Percentiles rank a stretch among this genome's conserved stretches.
Conservation (phyloP, 1,140 invertebrate genomes). For the Manduca sexta region DNA sequence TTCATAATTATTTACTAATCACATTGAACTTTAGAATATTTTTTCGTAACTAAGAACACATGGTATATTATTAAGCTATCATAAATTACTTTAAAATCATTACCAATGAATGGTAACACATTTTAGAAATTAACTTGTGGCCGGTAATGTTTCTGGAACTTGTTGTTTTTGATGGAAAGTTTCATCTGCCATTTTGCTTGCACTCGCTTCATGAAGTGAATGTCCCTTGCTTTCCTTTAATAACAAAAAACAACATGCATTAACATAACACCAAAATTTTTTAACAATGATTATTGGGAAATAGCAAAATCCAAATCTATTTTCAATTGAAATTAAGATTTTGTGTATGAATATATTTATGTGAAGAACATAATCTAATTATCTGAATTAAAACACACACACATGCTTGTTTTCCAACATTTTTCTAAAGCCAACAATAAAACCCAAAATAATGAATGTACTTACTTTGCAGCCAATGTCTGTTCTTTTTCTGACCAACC, state of each 20-base stretch:
- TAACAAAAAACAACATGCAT: slow-evolving; percentile 7
- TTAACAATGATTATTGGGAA: too few relatives aligned
- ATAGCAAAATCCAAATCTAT: too few relatives aligned
- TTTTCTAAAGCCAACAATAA: too few relatives aligned
- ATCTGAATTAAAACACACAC: not conserved
- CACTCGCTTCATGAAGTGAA: slow-evolving; percentile 88
- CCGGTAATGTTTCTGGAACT: slow-evolving; percentile 88
- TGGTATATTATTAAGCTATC: too few relatives aligned
- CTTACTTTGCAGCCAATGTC: slow-evolving; percentile 75
- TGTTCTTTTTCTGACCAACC: slow-evolving; percentile 88
- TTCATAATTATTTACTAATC: too few relatives aligned
- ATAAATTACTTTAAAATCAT: not conserved
- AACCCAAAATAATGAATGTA: slow-evolving; percentile 2
- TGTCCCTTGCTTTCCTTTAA: slow-evolving; percentile 86
- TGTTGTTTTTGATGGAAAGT: slow-evolving; percentile 88
- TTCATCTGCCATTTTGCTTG: slow-evolving; percentile 84
- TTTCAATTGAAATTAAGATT: too few relatives aligned
- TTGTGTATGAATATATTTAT: too few relatives aligned
- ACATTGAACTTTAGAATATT: too few relatives aligned
- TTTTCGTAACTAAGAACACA: too few relatives aligned
- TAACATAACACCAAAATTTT: too few relatives aligned
- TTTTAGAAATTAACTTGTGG: slow-evolving; percentile 84
- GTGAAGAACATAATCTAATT: too few relatives aligned
- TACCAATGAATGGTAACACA: not conserved
- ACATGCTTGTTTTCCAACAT: too few relatives aligned